Evolutionary conservation across 2,797 vertebrate species (phyloP).

Genomic region (Silurus lanzhouensis): DNA sequence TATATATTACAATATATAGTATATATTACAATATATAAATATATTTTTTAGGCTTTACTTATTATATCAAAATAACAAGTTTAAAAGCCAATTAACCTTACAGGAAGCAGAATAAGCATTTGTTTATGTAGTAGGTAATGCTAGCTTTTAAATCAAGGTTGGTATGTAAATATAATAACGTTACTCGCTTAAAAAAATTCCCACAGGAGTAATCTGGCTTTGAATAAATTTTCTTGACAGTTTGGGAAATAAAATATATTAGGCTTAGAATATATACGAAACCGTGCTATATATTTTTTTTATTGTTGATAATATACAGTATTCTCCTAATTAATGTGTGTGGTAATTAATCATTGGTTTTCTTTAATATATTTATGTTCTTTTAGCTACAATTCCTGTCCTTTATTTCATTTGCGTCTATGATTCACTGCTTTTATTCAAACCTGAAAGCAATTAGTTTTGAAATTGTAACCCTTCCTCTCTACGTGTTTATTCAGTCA

Average conservation of each 20-base stretch:
- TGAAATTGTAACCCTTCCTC: conserved; percentile 33
- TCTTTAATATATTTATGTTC: background rate
- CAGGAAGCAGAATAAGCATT: background rate
- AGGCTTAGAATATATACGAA: background rate
- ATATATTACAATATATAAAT: too few species aligned
- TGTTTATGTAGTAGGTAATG: background rate
- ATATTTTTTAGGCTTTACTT: too few species aligned
- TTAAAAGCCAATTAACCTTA: too few species aligned
- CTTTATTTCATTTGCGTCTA: conserved; percentile 6
- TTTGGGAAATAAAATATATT: background rate
- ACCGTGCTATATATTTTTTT: background rate
- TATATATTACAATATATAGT: too few species aligned
- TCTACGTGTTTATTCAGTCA: conserved; percentile 38
- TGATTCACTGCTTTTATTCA: conserved; percentile 21
- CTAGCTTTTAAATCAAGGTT: background rate
- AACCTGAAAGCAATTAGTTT: conserved; percentile 34
- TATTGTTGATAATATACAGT: background rate
- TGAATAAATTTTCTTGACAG: background rate
- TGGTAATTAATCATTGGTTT: background rate
- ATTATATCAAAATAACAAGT: too few species aligned
- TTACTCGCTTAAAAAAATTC: background rate
- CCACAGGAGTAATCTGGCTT: background rate
- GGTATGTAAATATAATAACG: background rate
- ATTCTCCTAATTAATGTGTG: background rate
- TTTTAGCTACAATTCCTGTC: background rate